A percentile compares a stretch with the other conserved stretches of the same genome.
Evolutionary conservation across 2,888 invertebrate genomes (phyloP).

Genomic region (Eupelmus urozonus): DNA sequence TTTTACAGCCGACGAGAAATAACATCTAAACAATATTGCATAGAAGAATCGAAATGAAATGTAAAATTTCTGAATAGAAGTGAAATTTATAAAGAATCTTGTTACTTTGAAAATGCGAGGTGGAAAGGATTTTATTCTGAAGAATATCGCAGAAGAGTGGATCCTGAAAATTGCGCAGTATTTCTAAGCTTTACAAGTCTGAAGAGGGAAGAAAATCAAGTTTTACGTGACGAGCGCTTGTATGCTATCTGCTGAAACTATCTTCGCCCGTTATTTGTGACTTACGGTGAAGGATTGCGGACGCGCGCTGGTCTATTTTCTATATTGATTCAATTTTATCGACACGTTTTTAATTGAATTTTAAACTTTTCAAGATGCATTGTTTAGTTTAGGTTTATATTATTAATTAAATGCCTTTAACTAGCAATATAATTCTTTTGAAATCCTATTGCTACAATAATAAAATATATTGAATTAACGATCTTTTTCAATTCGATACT

Average conservation of each 20-base stretch:
- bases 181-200: constrained; percentile 58
- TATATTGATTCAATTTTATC: constrained; percentile 38
- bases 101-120: not conserved
- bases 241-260: constrained; percentile 36
- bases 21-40: no score
- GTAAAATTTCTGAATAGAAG: no score
- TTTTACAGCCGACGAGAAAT: no score
- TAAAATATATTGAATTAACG: not conserved
- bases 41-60: no score
- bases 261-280: constrained; percentile 39
- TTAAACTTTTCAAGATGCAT: not conserved
- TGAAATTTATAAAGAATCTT: not conserved
- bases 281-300: constrained; percentile 37
- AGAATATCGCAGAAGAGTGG: not conserved
- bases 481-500: not conserved
- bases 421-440: no score
- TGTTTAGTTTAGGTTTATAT: not conserved
- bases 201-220: constrained; percentile 37
- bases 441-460: no score
- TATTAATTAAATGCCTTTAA: no score
- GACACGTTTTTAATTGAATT: constrained; percentile 34
- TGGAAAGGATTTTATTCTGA: not conserved
- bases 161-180: constrained; percentile 42
- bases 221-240: constrained; percentile 39
- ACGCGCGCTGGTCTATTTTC: constrained; percentile 30